Evolutionary conservation across 2,888 invertebrate genomes (phyloP), one percentile per base, ranked within the genome.

Genomic region (Malachius bipustulatus): DNA sequence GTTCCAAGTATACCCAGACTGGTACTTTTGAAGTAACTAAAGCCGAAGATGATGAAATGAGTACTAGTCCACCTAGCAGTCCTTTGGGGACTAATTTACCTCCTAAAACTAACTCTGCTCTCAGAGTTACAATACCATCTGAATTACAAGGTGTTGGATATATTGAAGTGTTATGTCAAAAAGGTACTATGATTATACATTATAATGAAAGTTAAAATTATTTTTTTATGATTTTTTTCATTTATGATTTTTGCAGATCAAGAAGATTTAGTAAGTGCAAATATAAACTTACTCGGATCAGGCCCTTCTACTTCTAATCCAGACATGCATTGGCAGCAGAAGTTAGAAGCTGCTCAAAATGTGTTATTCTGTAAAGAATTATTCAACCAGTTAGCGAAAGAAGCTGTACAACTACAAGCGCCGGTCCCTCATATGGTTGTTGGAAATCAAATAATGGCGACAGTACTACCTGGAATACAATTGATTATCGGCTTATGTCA

Each of bases 351-450:
- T 0, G 94, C 94, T 0, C 96, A 96, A 57, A 96, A 96, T 61
- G 93, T 96, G 14, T 67, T 96, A 12, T 96, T 94, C 64, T 96
- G 96, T 57, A 94, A 94, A 63, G 96, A 96, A 61, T 64, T 96
- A 16, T 96, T 96, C 57, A 85, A 89, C 44, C 84, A 94, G 51
- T 64, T 96, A 35, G 94, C 94, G 0, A 80, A 90, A 34, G 96
- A 96, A 60, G 94, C 96, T 0, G 91, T 94, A 3, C 90, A 91
- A 55, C 63, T 91, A 3, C 87, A 90, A 52, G 85, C 90, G 0
- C 82, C 87, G 0, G 90, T 94, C 55, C 94, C 94, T 0, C 94
- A 94, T 53, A 85, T 96, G 73, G 94, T 96, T 4, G 90, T 94
- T 26, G 93, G 93, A 30, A 94, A 94, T 64, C 91, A 94, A 63